Conservation (phyloP, 2,797 vertebrate species). For the Sylvia borin region DNA sequence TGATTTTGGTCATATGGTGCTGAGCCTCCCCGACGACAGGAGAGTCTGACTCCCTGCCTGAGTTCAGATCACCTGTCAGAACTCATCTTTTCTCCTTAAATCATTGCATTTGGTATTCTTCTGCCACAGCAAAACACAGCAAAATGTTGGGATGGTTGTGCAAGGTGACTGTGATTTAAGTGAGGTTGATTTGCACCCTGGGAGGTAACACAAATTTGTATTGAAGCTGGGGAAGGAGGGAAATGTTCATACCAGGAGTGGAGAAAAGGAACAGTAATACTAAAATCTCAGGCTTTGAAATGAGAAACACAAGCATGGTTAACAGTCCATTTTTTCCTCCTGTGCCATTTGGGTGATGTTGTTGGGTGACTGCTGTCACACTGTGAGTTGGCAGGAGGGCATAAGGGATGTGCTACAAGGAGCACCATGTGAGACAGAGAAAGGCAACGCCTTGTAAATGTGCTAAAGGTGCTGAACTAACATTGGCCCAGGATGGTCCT, state of each 20-base stretch:
- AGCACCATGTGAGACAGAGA: neutral
- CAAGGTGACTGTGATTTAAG: neutral
- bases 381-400: neutral
- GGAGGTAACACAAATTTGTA: neutral
- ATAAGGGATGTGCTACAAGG: neutral
- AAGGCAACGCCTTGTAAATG: neutral
- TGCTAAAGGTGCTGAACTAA: neutral
- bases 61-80: conserved; percentile 13
- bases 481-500: neutral
- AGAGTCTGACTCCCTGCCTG: neutral
- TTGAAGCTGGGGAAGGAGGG: neutral
- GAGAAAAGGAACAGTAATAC: neutral
- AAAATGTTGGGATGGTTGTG: neutral
- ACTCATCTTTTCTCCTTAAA: conserved; percentile 18
- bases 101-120: neutral
- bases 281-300: neutral
- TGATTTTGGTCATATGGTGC: conserved; percentile 29
- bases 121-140: neutral
- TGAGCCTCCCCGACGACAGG: neutral
- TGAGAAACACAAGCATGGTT: neutral
- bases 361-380: neutral
- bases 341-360: neutral
- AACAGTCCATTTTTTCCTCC: neutral
- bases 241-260: neutral
- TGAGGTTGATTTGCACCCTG: neutral